phyloP scores from a whole-genome alignment of 2,113 vertebrate genomes.

The Myiozetetes cayanensis region DNA sequence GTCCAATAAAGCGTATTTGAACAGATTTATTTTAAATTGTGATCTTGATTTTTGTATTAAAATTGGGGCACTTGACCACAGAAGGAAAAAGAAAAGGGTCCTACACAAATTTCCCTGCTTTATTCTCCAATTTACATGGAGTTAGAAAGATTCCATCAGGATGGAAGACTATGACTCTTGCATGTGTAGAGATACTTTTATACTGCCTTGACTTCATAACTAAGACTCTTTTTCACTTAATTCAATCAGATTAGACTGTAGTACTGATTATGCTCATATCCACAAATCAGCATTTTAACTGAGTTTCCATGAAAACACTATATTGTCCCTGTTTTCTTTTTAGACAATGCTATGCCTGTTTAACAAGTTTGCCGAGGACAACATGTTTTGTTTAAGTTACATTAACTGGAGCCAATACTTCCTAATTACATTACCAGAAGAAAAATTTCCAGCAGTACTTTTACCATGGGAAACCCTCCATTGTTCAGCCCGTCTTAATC shows the following conservation, averaged over 20 bases:
- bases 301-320: slow-evolving; percentile 74
- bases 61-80: background rate
- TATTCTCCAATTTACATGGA: background rate
- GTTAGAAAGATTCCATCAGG: slow-evolving; percentile 14
- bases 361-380: slow-evolving; percentile 73
- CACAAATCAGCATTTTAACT: slow-evolving; percentile 72
- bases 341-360: slow-evolving; percentile 75
- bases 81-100: background rate
- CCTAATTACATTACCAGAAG: slow-evolving; percentile 81
- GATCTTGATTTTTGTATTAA: background rate
- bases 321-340: slow-evolving; percentile 63
- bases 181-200: slow-evolving; percentile 39
- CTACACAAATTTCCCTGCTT: background rate
- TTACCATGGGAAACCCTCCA: slow-evolving; percentile 60
- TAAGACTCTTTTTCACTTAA: slow-evolving; percentile 69
- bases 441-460: slow-evolving; percentile 63
- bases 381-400: slow-evolving; percentile 79
- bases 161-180: slow-evolving; percentile 25
- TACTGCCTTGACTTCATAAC: slow-evolving; percentile 54
- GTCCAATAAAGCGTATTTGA: background rate
- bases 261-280: slow-evolving; percentile 64
- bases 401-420: slow-evolving; percentile 75
- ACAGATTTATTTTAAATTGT: background rate
- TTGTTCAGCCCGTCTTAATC: slow-evolving; percentile 59
- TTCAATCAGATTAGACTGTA: slow-evolving; percentile 72